These are phyloP conservation scores for Diplodus sargus DNA, from an alignment of 2,797 vertebrate species.

Conservation along the genomic window DNA sequence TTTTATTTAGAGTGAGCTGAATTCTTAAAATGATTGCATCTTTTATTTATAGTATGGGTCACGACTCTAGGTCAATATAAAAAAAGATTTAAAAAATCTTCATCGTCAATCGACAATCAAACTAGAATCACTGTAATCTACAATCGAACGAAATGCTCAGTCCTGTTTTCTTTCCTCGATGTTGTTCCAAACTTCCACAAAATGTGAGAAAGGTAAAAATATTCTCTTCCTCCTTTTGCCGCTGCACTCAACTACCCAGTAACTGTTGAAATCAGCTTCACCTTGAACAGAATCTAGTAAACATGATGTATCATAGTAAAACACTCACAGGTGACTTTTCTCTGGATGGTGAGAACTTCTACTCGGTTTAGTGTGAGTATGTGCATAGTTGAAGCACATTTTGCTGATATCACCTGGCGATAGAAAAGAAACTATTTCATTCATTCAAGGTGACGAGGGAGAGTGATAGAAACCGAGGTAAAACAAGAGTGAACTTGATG, in stretches of 20 bases:
- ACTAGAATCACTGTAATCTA: too few species aligned
- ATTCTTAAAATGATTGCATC: neutral
- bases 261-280: neutral
- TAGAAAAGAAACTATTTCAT: too few species aligned
- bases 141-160: too few species aligned
- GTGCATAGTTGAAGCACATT: neutral
- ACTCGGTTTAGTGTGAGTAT: neutral
- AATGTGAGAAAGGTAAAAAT: too few species aligned
- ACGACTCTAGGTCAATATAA: neutral
- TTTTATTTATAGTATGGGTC: neutral
- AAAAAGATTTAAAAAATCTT: too few species aligned
- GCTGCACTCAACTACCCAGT: neutral
- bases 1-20: conserved; percentile 8
- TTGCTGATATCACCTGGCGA: neutral
- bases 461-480: too few species aligned
- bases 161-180: too few species aligned
- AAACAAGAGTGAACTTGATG: too few species aligned
- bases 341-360: neutral
- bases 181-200: too few species aligned
- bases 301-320: neutral
- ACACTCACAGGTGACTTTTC: neutral
- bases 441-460: too few species aligned
- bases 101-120: too few species aligned
- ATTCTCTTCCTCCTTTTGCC: too few species aligned
- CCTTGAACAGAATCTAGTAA: neutral